A percentile compares a stretch with the other conserved stretches of the same genome.
These are phyloP conservation scores for Megamerina dolium DNA, from an alignment of 2,888 invertebrate genomes.

Conservation along the genomic window DNA sequence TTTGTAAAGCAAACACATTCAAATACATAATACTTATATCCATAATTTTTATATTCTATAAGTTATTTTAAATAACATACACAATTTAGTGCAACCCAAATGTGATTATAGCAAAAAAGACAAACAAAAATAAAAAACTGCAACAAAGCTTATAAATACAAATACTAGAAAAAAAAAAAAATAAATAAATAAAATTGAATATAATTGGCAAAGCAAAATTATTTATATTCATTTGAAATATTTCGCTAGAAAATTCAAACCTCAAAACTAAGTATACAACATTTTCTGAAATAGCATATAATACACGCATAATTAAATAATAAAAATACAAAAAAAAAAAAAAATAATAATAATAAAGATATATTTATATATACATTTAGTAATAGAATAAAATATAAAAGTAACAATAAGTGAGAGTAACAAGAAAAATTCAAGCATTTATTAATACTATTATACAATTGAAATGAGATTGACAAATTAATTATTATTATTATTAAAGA, in stretches of 20 bases:
- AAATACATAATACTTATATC: no score
- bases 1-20: no score
- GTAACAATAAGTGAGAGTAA: no score
- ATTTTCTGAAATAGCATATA: constrained; percentile 1
- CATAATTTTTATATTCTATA: no score
- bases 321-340: constrained; percentile 2
- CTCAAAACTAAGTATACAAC: constrained; percentile 7
- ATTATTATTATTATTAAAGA: no score
- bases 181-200: neutral
- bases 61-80: neutral
- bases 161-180: constrained; percentile 3
- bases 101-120: constrained; percentile 5
- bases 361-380: neutral
- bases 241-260: neutral
- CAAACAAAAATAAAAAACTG: constrained; percentile 2
- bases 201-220: neutral
- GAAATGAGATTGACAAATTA: no score
- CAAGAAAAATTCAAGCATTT: no score
- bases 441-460: no score
- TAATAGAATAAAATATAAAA: no score
- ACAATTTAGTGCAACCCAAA: neutral
- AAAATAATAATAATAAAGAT: neutral
- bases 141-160: no score
- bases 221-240: neutral
- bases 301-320: neutral